Conservation (phyloP, 2,113 vertebrate species). For the Megaptera novaeangliae region DNA sequence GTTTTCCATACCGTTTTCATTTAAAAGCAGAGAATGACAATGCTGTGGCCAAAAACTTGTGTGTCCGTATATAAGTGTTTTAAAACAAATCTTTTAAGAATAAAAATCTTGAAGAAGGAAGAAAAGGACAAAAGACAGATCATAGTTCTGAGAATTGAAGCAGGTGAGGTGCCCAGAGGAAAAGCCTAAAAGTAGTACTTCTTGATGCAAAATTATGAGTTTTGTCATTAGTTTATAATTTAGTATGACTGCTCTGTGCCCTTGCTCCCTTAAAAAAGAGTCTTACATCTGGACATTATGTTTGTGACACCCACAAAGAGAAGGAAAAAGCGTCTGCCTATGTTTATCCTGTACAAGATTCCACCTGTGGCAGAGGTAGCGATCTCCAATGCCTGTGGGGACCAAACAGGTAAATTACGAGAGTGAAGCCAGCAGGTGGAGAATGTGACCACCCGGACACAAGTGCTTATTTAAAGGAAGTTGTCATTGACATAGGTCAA, state of each 20-base stretch:
- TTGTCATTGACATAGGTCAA: not conserved
- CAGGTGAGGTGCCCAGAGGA: conserved; percentile 39
- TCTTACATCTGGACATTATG: conserved; percentile 11
- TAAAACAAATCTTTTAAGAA: conserved; percentile 48
- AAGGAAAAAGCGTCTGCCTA: accelerated
- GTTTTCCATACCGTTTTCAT: conserved; percentile 75
- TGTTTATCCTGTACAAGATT: not conserved
- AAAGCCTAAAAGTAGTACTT: conserved; percentile 48
- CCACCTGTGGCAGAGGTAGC: not conserved
- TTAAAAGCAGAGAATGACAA: conserved; percentile 49
- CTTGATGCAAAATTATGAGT: conserved; percentile 36
- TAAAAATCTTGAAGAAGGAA: conserved; percentile 30
- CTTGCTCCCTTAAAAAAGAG: not conserved
- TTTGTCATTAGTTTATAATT: conserved; percentile 52
- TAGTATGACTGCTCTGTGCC: conserved; percentile 1
- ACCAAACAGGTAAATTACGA: not conserved
- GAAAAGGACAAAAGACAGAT: conserved; percentile 12
- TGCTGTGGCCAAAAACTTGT: conserved; percentile 45
- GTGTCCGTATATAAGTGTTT: not conserved
- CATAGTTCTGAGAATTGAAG: conserved; percentile 56
- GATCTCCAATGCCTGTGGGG: accelerated
- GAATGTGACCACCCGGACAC: not conserved
- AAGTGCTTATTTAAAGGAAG: not conserved
- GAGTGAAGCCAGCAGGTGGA: not conserved
- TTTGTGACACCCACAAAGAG: conserved; percentile 36